Evolutionary conservation across 2,888 invertebrate species (phyloP).

Genomic region (Taphrorychus bicolor): DNA sequence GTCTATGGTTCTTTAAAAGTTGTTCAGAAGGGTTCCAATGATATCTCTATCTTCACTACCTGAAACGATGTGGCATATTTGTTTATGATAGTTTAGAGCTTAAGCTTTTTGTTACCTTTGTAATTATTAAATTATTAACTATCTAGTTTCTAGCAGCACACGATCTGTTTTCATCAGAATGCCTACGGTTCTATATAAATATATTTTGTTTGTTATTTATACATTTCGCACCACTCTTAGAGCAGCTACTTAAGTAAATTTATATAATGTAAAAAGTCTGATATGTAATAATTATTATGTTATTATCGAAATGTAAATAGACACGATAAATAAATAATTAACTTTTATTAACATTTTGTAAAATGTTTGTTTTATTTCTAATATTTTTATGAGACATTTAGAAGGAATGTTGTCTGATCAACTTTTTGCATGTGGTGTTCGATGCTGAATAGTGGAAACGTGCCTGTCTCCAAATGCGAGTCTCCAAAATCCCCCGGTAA

Average conservation of each 20-base stretch:
- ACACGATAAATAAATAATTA: background rate
- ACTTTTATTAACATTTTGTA: background rate
- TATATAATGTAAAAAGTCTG: background rate
- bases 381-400: too few relatives aligned
- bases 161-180: too few relatives aligned
- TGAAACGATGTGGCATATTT: conserved; percentile 25
- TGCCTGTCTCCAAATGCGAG: too few relatives aligned
- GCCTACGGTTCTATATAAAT: background rate
- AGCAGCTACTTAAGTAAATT: background rate
- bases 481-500: too few relatives aligned
- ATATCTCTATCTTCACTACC: background rate
- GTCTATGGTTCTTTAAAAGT: too few relatives aligned
- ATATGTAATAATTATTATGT: background rate
- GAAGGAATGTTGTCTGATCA: too few relatives aligned
- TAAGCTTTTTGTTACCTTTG: conserved; percentile 19
- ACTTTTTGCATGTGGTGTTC: too few relatives aligned
- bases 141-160: too few relatives aligned
- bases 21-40: too few relatives aligned
- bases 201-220: background rate
- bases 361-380: too few relatives aligned
- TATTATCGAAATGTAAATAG: background rate
- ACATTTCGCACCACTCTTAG: background rate
- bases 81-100: background rate
- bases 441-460: too few relatives aligned
- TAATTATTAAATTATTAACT: conserved; percentile 3